These are phyloP conservation scores for Pseudolaguvia tuberculata DNA, from an alignment of 2,113 vertebrate genomes.

Conservation along the genomic window DNA sequence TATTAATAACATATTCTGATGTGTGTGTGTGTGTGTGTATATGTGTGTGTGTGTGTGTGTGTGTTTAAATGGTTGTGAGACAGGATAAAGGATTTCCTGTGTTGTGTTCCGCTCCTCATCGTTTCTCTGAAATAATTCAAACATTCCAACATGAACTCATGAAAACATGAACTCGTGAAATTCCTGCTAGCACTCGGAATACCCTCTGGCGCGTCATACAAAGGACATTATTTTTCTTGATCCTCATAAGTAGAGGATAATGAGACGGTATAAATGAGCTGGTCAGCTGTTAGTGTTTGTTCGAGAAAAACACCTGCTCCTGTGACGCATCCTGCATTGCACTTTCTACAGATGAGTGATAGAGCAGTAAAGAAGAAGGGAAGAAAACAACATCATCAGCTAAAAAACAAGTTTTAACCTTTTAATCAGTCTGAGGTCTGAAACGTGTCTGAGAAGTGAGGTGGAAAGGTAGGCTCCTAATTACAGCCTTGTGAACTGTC, in stretches of 20 bases:
- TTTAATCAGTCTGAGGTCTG: background rate
- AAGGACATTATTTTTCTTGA: background rate
- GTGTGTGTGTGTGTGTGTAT: too few species aligned
- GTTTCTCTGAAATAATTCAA: conserved; percentile 37
- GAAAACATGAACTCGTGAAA: conserved; percentile 35
- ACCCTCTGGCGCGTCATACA: background rate
- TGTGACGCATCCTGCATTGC: conserved; percentile 1
- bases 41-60: conserved; percentile 8
- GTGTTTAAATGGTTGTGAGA: conserved; percentile 25
- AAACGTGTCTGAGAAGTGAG: background rate
- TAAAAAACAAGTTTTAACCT: background rate
- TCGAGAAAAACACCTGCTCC: conserved; percentile 11
- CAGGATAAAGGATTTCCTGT: conserved; percentile 53
- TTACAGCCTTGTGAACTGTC: conserved; percentile 14
- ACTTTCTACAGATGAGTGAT: conserved; percentile 6
- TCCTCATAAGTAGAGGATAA: background rate
- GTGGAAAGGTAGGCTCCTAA: background rate
- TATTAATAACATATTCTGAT: too few species aligned
- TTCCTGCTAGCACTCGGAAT: conserved; percentile 1
- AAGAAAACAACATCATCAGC: background rate
- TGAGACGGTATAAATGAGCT: too few species aligned
- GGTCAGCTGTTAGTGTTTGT: background rate
- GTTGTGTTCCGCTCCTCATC: conserved; percentile 45
- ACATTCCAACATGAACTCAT: conserved; percentile 39
- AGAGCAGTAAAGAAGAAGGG: background rate